These are phyloP conservation scores for Mesocricetus auratus DNA, from an alignment of 2,113 vertebrate genomes.

Conservation along the genomic window DNA sequence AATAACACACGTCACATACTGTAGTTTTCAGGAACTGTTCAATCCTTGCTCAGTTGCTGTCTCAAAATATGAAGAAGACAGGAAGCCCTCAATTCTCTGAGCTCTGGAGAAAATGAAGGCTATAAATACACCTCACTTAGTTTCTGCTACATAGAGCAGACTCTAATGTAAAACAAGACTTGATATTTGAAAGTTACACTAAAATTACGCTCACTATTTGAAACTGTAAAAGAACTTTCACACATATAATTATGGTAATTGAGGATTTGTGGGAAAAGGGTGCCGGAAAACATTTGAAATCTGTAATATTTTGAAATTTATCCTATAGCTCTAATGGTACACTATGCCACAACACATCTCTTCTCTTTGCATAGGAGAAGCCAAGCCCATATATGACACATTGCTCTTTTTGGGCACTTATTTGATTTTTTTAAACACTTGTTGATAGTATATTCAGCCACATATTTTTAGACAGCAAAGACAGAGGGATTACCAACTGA, in stretches of 20 bases:
- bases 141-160: not conserved
- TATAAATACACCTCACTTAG: not conserved
- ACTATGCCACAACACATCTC: not conserved
- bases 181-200: slow-evolving; percentile 49
- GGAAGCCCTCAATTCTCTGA: not conserved
- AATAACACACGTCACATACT: not conserved
- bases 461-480: slow-evolving; percentile 74
- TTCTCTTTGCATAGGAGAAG: not conserved
- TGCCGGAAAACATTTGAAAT: slow-evolving; percentile 30
- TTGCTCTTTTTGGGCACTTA: slow-evolving; percentile 60
- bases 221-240: slow-evolving; percentile 36
- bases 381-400: not conserved
- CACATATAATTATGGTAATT: slow-evolving; percentile 46
- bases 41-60: not conserved
- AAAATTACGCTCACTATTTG: slow-evolving; percentile 56
- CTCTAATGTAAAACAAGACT: slow-evolving; percentile 42
- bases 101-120: not conserved
- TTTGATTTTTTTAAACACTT: slow-evolving; percentile 19
- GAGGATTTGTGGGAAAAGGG: not conserved
- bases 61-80: not conserved
- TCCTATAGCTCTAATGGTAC: not conserved
- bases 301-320: slow-evolving; percentile 23
- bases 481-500: slow-evolving; percentile 72
- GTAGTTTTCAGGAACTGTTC: not conserved
- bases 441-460: slow-evolving; percentile 77